Evolutionary conservation across 2,888 invertebrate genomes (phyloP).

Genomic region (Megamerina dolium): DNA sequence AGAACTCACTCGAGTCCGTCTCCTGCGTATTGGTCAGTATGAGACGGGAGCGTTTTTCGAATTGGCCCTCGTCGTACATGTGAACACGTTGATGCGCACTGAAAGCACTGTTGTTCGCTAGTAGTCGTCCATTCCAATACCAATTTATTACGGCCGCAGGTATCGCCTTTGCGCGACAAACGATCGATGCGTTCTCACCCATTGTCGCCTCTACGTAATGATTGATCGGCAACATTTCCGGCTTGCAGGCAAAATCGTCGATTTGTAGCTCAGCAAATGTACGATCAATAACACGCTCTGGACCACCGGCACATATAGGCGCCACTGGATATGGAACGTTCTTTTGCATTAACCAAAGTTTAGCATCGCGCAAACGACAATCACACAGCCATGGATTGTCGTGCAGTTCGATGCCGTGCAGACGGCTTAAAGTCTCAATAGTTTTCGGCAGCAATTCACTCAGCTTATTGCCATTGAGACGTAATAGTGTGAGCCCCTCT

Average conservation of each 20-base stretch:
- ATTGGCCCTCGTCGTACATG: slow-evolving; percentile 60
- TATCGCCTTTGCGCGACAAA: slow-evolving; percentile 73
- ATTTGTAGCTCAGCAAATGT: slow-evolving; percentile 70
- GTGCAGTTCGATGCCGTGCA: slow-evolving; percentile 76
- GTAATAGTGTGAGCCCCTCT: slow-evolving; percentile 68
- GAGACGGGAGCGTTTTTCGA: slow-evolving; percentile 69
- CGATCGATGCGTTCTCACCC: slow-evolving; percentile 79
- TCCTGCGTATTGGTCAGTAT: slow-evolving; percentile 78
- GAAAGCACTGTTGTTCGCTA: slow-evolving; percentile 72
- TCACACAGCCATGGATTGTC: slow-evolving; percentile 88
- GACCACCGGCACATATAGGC: slow-evolving; percentile 68
- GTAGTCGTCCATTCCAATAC: slow-evolving; percentile 77
- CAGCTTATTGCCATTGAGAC: slow-evolving; percentile 75
- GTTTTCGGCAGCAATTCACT: slow-evolving; percentile 66
- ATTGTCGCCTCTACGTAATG: slow-evolving; percentile 72
- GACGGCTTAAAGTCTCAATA: slow-evolving; percentile 64
- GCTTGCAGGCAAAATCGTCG: slow-evolving; percentile 81
- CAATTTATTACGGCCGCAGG: slow-evolving; percentile 77
- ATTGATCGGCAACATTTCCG: slow-evolving; percentile 69
- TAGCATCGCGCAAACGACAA: slow-evolving; percentile 73
- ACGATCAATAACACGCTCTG: slow-evolving; percentile 63
- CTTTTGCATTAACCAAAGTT: slow-evolving; percentile 72
- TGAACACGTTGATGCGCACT: slow-evolving; percentile 71
- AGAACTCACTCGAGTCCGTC: slow-evolving; percentile 76
- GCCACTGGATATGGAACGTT: slow-evolving; percentile 73